Base-by-base conservation (phyloP, 2,797 vertebrate genomes). In the Setipinna tenuifilis region DNA sequence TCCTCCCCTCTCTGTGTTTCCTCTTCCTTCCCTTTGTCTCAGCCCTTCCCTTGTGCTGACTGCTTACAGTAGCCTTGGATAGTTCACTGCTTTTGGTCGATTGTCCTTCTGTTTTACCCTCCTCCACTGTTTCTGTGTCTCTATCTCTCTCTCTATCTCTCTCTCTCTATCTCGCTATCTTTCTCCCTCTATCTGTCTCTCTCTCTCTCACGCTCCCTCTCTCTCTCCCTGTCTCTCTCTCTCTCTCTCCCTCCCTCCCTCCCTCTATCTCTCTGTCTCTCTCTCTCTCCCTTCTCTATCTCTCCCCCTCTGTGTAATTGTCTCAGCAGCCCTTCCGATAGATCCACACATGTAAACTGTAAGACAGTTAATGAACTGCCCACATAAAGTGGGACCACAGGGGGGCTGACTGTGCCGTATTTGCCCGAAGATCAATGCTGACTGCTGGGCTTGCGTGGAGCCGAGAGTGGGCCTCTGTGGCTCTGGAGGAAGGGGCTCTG, bases 141-240 rank as follows among this genome's bases (percentile, higher is more conserved):
- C 23, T 31, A 9, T 59, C 46, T 59, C 48, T 57, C 46, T 54
- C 71, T 84, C 9, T 31, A 44, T 41, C 14, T 54, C 41, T 65
- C 57, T 85, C 80, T 82, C 35, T 82, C 3, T 21, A 2, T 25
- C 83, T 6, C 54, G 9, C 5, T 59, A n/a, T 82, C 23, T 83
- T 23, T 83, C 46, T 57, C 17, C 48, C 57, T 17, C 84, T 54
- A 16, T 31, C 84, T 75, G 41, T 68, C 25, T 31, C 82, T 83
- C 23, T 59, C 84, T 65, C 65, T n/a, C 65, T 65, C 82, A 62
- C 87, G 87, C 88, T 87, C 86, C 10, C 46, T 10, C 46, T 48
- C 85, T 87, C 83, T 88, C 48, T 65, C 75, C 54, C 81, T 83
- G 23, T 65, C 44, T 80, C 81, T 86, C 61, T 61, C 82, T 75